Evolutionary conservation across 2,113 vertebrate genomes (phyloP).

Genomic region (Lepus americanus): DNA sequence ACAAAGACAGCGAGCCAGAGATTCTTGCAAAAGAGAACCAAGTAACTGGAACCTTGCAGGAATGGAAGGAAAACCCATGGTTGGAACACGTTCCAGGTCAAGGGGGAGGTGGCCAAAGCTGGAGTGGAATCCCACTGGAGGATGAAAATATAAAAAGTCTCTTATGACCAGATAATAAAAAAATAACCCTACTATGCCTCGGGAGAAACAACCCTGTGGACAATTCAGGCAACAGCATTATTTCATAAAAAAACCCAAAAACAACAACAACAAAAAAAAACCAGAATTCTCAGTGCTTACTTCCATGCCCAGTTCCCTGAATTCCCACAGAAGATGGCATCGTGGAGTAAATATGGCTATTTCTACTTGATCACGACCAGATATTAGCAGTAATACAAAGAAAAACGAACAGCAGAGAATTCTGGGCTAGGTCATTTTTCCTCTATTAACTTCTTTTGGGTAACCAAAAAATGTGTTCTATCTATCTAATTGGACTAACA

Average conservation of each 20-base stretch:
- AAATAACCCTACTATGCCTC: slow-evolving; percentile 43
- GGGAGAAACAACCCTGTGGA: slow-evolving; percentile 69
- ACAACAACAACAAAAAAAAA: slow-evolving; percentile 35
- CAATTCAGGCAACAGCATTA: slow-evolving; percentile 44
- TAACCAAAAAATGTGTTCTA: neutral
- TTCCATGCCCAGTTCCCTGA: slow-evolving; percentile 79
- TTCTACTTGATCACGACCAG: slow-evolving; percentile 78
- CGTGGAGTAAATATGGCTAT: slow-evolving; percentile 84
- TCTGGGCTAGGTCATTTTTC: slow-evolving; percentile 62
- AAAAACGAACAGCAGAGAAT: slow-evolving; percentile 76
- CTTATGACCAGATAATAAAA: slow-evolving; percentile 47
- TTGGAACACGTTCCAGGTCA: slow-evolving; percentile 51
- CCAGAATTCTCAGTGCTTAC: slow-evolving; percentile 70
- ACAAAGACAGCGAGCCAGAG: slow-evolving; percentile 66
- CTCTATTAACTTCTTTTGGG: slow-evolving; percentile 52
- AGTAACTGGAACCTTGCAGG: slow-evolving; percentile 70
- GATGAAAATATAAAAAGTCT: slow-evolving; percentile 67
- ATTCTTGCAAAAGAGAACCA: slow-evolving; percentile 59
- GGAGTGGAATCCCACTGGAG: slow-evolving; percentile 74
- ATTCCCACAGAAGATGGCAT: slow-evolving; percentile 84
- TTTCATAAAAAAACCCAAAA: neutral
- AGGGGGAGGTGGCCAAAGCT: slow-evolving; percentile 50
- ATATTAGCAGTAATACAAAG: slow-evolving; percentile 76
- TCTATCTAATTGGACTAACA: neutral
- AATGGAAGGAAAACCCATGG: slow-evolving; percentile 67